A percentile compares a stretch with the other conserved stretches of the same genome.
phyloP scores from a whole-genome alignment of 2,113 vertebrate genomes.

The Pelusios castaneus region DNA sequence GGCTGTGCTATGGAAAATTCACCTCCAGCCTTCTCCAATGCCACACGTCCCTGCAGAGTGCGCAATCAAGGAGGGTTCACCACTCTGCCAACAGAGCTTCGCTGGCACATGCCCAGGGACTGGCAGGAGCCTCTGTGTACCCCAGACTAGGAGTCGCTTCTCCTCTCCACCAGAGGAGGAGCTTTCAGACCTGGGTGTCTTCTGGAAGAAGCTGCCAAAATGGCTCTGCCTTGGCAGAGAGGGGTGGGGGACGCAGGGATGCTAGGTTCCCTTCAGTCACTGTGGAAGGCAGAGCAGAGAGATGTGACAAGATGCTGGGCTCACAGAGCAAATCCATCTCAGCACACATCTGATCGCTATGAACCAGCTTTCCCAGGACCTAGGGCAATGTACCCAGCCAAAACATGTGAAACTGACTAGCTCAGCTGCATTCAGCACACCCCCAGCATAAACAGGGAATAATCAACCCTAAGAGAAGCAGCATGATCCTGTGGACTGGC shows the following conservation, averaged over 20 bases:
- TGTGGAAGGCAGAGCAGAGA: no score
- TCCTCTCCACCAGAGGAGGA: no score
- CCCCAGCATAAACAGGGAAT: no score
- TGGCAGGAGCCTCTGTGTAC: no score
- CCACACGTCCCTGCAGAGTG: no score
- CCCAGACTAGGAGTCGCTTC: neutral
- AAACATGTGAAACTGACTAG: neutral
- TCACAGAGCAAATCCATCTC: no score
- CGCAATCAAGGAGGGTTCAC: neutral
- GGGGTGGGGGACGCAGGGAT: neutral
- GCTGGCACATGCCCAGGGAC: neutral
- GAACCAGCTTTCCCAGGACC: neutral
- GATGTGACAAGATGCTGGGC: neutral
- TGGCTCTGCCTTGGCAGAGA: neutral
- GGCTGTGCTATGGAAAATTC: neutral
- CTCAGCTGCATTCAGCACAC: neutral
- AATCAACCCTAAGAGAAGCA: neutral
- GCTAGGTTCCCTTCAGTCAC: neutral
- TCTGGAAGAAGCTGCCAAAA: no score
- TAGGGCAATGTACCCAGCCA: neutral
- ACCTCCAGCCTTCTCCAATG: neutral
- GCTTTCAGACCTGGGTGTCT: neutral
- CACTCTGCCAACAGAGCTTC: neutral
- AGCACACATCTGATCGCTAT: neutral
- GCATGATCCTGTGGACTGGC: neutral